Base-by-base conservation (phyloP, 2,888 invertebrate species). In the Neoitamus cyanurus region DNA sequence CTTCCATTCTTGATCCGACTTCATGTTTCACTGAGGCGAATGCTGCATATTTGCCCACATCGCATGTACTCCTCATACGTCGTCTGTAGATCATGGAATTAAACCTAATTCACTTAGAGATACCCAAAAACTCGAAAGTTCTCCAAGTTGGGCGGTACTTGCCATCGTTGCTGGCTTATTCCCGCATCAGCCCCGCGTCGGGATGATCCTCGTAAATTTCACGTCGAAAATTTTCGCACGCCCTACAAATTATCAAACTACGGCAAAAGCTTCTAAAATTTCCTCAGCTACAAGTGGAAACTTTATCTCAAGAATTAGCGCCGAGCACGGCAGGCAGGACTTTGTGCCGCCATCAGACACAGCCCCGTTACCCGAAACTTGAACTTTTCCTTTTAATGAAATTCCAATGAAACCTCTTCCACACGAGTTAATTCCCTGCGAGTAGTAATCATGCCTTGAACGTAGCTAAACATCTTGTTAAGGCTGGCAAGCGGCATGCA, bases 331-430 rank as follows among this genome's bases (percentile, higher is more conserved):
- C 9, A 25, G 34, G 58, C 25, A 58, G 58, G 20, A 58, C 58
- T 58, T 58, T 58, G 25, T 9, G 58, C 20, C 58, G 20, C 58
- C 58, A 58, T 58, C 58, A 58, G 42, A 58, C 58, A 15, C 58
- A 58, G 15, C 20, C 20, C 58, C 9, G 58, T 42, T 42, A 42
- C 37, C 25, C 30, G 28, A 58, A 78, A 28, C 42, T 68, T 82
- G 20, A 82, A 69, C 68, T 83, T 83, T 72, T 46, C 20, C 58
- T 58, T 75, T 83, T 83, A 83, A 83, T 83, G 83, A 83, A 83
- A 83, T 83, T 83, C 83, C 73, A 83, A 83, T 83, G 73, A 83
- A 75, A 75, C 28, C 48, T 83, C 58, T 83, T 83, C 72, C 73
- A 83, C 83, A 83, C 73, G 73, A 75, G 58, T 83, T 83, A 83